Conservation (phyloP, 2,113 vertebrate species). For the Coturnix japonica region DNA sequence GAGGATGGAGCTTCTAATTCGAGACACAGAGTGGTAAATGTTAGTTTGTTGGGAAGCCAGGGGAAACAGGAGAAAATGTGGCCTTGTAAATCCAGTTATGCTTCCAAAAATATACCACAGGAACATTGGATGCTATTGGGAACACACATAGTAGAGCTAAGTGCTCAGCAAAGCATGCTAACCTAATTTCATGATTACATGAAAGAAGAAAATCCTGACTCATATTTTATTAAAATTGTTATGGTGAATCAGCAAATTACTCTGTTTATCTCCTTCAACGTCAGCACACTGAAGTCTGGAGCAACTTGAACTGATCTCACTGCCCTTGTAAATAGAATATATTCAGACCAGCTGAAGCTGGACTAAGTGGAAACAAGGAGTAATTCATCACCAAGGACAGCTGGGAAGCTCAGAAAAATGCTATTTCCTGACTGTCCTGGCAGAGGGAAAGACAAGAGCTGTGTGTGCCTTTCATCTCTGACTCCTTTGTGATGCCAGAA, state of each 20-base stretch:
- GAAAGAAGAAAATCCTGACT: slow-evolving; percentile 64
- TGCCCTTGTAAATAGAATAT: slow-evolving; percentile 17
- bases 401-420: slow-evolving; percentile 25
- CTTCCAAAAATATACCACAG: slow-evolving; percentile 14
- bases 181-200: slow-evolving; percentile 60
- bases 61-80: neutral
- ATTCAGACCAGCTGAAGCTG: slow-evolving; percentile 18
- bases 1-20: neutral
- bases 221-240: slow-evolving; percentile 63
- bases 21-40: neutral
- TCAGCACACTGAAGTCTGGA: slow-evolving; percentile 57
- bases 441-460: neutral
- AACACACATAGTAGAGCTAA: slow-evolving; percentile 41
- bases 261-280: slow-evolving; percentile 53
- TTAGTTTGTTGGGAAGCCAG: slow-evolving; percentile 8
- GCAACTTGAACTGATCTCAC: slow-evolving; percentile 47
- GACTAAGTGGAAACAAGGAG: slow-evolving; percentile 22
- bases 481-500: neutral
- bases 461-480: neutral
- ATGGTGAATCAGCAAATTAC: slow-evolving; percentile 69
- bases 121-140: slow-evolving; percentile 45
- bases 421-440: slow-evolving; percentile 9
- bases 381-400: neutral
- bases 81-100: slow-evolving; percentile 27
- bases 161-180: slow-evolving; percentile 47